phyloP scores from a whole-genome alignment of 2,113 vertebrate genomes.

The Chionis minor region DNA sequence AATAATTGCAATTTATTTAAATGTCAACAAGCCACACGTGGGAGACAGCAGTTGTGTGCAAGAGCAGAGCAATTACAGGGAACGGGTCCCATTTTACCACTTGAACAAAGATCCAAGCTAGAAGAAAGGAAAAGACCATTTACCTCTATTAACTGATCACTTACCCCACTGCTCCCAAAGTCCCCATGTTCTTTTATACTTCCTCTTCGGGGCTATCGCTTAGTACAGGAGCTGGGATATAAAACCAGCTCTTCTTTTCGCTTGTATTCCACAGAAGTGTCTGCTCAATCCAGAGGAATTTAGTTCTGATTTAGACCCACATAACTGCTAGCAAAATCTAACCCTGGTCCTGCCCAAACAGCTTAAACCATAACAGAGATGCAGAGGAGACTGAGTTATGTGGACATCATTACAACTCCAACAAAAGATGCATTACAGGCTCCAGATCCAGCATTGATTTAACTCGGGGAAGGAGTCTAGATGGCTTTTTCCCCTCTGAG shows the following conservation, averaged over 20 bases:
- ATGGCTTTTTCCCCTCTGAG: neutral
- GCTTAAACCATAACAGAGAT: neutral
- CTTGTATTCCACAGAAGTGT: neutral
- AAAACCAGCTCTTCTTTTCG: neutral
- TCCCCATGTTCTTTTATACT: neutral
- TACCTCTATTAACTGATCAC: neutral
- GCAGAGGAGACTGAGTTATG: neutral
- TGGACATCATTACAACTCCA: neutral
- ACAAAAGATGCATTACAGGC: neutral
- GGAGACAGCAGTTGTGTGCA: conserved; percentile 34
- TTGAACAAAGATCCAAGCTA: conserved; percentile 16
- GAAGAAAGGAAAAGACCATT: conserved; percentile 9
- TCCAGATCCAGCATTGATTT: neutral
- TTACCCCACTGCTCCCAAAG: neutral
- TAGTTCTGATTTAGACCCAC: neutral
- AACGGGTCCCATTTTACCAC: conserved; percentile 44
- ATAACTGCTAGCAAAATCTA: neutral
- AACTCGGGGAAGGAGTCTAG: neutral
- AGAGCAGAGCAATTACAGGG: conserved; percentile 61
- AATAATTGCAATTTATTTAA: conserved; percentile 71
- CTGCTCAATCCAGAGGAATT: neutral
- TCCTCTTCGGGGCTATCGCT: neutral
- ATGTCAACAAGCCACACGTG: conserved; percentile 70
- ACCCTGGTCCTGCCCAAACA: neutral
- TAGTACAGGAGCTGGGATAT: neutral